A percentile compares a stretch with the other conserved stretches of the same genome.
Conservation (phyloP, 2,113 vertebrate species). For the Stomatorhinus ivindoensis region DNA sequence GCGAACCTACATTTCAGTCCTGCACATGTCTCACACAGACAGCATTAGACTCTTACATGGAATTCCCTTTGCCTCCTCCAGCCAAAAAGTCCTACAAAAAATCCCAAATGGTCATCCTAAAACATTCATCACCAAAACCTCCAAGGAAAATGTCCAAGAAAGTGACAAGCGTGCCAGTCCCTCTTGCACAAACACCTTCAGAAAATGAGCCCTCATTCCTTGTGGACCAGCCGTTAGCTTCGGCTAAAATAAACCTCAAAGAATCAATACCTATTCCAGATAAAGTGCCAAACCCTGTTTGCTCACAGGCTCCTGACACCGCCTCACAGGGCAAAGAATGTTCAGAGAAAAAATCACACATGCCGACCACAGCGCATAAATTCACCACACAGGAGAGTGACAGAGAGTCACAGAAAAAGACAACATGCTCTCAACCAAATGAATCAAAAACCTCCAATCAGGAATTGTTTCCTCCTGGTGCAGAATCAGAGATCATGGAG, state of each 20-base stretch:
- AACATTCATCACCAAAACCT: conserved; percentile 63
- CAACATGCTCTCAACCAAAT: conserved; percentile 8
- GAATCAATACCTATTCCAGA: conserved; percentile 37
- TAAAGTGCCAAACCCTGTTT: conserved; percentile 24
- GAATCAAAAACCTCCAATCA: conserved; percentile 13
- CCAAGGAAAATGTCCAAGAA: conserved; percentile 67
- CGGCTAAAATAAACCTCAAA: conserved; percentile 19
- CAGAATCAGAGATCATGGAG: conserved; percentile 18
- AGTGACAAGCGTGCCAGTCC: conserved; percentile 22
- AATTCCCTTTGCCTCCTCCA: conserved; percentile 47
- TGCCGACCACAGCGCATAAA: conserved; percentile 12
- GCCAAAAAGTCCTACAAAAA: conserved; percentile 56
- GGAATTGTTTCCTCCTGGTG: background rate
- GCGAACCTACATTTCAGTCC: conserved; percentile 10
- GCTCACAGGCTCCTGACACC: conserved; percentile 26
- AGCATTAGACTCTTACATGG: conserved; percentile 44
- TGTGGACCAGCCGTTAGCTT: conserved; percentile 18
- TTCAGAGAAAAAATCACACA: conserved; percentile 6
- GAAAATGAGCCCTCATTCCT: conserved; percentile 17
- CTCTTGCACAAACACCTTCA: conserved; percentile 14
- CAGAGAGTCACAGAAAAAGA: conserved; percentile 11
- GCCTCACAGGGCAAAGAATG: conserved; percentile 27
- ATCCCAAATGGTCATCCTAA: conserved; percentile 64
- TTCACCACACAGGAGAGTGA: conserved; percentile 14
- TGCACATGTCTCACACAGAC: conserved; percentile 4